phyloP scores from a whole-genome alignment of 1,140 invertebrate genomes.

The Melipona quadrifasciata region DNA sequence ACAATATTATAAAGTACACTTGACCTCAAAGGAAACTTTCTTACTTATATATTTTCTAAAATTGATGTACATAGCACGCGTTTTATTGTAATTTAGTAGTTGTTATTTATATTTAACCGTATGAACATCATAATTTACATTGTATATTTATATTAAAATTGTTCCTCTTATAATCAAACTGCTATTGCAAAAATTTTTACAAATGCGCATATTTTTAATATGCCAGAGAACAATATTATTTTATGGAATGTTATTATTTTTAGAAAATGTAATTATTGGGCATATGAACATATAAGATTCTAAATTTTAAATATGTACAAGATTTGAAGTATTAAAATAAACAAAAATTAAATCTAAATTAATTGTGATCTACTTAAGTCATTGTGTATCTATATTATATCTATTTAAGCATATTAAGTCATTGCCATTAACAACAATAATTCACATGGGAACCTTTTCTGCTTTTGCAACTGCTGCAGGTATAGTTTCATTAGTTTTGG shows the following conservation, averaged over 20 bases:
- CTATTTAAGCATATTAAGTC: slow-evolving; percentile 22
- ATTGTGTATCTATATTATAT: not conserved
- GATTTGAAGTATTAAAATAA: slow-evolving; percentile 42
- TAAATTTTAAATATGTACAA: slow-evolving; percentile 45
- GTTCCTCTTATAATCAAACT: not conserved
- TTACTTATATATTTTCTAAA: not conserved
- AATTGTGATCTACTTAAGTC: slow-evolving; percentile 32
- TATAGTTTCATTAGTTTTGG: slow-evolving; percentile 91
- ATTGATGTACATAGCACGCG: slow-evolving; percentile 23
- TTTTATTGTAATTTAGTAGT: slow-evolving; percentile 23
- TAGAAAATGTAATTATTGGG: not conserved
- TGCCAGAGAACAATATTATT: not conserved
- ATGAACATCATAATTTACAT: not conserved
- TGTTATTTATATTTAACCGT: slow-evolving; percentile 27
- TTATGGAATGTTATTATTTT: slow-evolving; percentile 42
- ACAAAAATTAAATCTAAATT: slow-evolving; percentile 48
- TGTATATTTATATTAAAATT: not conserved
- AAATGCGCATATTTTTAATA: not conserved
- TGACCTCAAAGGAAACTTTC: slow-evolving; percentile 1
- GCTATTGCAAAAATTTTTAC: not conserved
- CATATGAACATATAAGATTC: slow-evolving; percentile 1
- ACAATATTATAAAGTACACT: not conserved
- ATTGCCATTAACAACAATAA: slow-evolving; percentile 65
- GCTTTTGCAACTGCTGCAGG: slow-evolving; percentile 87
- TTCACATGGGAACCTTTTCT: slow-evolving; percentile 71